Evolutionary conservation across 1,140 invertebrate species (phyloP).

Genomic region (Caligus rogercresseyi): DNA sequence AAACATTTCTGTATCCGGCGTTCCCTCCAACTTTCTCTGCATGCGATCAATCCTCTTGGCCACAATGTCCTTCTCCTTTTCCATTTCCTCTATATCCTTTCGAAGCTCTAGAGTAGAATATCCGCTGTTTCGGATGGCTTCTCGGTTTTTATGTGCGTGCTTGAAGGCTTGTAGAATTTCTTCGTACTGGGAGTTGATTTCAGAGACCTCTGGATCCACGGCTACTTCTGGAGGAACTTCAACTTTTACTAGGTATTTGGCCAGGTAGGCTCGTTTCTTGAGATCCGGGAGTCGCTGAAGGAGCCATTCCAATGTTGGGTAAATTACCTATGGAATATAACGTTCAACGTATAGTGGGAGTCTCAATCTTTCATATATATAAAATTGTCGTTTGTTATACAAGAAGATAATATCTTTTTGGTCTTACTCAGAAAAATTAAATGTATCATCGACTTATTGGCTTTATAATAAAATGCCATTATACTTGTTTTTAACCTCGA

Average conservation of each 20-base stretch:
- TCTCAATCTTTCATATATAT: too few species aligned
- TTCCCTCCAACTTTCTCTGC: conserved; percentile 35
- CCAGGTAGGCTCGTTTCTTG: conserved; percentile 60
- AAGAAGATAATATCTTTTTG: too few species aligned
- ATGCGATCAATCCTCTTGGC: conserved; percentile 49
- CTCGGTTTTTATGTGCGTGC: conserved; percentile 50
- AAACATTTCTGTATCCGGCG: conserved; percentile 22
- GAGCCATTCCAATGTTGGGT: conserved; percentile 61
- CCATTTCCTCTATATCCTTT: conserved; percentile 62
- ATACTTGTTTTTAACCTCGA: too few species aligned
- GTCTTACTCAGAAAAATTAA: too few species aligned
- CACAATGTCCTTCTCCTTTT: conserved; percentile 60
- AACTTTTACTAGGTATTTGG: conserved; percentile 50
- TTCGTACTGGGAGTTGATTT: conserved; percentile 53
- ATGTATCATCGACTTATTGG: too few species aligned
- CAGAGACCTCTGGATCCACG: conserved; percentile 51
- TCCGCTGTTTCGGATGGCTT: conserved; percentile 41
- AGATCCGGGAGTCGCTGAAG: conserved; percentile 48
- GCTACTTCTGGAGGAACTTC: conserved; percentile 62
- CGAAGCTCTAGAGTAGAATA: conserved; percentile 43
- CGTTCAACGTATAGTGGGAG: too few species aligned
- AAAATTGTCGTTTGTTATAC: too few species aligned
- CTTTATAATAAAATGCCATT: too few species aligned
- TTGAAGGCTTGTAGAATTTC: conserved; percentile 64
- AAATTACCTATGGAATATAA: conserved; percentile 47